Percentiles rank a stretch among this genome's conserved stretches.
Evolutionary conservation across 2,888 invertebrate species (phyloP).

Genomic region (Acronicta leporina): DNA sequence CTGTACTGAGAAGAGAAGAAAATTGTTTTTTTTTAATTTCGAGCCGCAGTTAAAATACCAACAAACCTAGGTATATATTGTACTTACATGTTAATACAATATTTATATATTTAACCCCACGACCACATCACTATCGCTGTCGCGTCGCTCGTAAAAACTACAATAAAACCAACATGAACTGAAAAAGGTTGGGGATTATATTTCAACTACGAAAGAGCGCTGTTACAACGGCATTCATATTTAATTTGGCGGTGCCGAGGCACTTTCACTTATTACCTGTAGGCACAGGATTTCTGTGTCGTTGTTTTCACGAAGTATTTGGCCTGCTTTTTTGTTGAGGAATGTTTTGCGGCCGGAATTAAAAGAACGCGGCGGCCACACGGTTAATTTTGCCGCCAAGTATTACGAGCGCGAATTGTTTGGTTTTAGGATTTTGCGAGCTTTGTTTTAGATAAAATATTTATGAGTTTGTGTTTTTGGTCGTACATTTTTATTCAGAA

Average conservation of each 20-base stretch:
- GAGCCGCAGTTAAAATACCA: constrained; percentile 5
- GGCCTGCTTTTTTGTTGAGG: constrained; percentile 35
- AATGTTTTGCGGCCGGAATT: constrained; percentile 44
- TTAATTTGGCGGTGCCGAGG: constrained; percentile 66
- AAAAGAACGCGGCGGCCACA: constrained; percentile 47
- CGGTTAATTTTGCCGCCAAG: constrained; percentile 50
- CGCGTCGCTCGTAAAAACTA: constrained; percentile 67
- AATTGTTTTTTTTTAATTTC: no score
- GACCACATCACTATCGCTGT: constrained; percentile 61
- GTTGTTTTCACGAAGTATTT: constrained; percentile 52
- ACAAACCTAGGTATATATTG: constrained; percentile 14
- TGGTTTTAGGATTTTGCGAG: constrained; percentile 35
- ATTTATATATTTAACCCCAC: constrained; percentile 46
- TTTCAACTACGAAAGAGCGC: constrained; percentile 63
- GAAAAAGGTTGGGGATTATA: constrained; percentile 65
- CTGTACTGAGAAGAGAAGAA: no score
- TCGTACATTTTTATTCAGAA: neutral
- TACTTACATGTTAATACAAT: constrained; percentile 23
- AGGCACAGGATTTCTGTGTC: constrained; percentile 58
- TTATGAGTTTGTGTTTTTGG: constrained; percentile 31
- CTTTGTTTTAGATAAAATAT: constrained; percentile 43
- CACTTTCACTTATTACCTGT: constrained; percentile 74
- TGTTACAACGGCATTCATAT: constrained; percentile 63
- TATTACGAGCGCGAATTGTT: constrained; percentile 43
- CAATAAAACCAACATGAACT: constrained; percentile 70